Percentiles rank a stretch among this genome's conserved stretches.
Evolutionary conservation across 2,888 invertebrate genomes (phyloP).

Genomic region (Hedya salicella): DNA sequence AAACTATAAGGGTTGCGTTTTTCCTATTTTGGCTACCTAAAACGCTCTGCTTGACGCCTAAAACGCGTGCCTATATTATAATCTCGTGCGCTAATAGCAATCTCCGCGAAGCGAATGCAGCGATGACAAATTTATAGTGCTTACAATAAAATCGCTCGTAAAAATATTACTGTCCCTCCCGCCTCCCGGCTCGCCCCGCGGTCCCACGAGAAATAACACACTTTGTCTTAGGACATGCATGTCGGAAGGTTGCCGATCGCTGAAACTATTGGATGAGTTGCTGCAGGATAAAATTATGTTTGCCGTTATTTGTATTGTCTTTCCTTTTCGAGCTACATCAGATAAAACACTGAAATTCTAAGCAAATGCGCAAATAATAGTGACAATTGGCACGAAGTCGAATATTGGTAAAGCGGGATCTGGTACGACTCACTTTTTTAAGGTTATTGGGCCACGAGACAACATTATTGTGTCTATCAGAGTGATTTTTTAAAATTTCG

Average conservation of each 20-base stretch:
- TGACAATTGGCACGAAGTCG: no score
- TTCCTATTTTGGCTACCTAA: no score
- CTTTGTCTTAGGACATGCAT: constrained; percentile 71
- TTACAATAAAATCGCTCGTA: constrained; percentile 79
- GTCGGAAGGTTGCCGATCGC: constrained; percentile 39
- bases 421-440: no score
- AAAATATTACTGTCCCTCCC: constrained; percentile 73
- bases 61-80: constrained; percentile 8
- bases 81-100: constrained; percentile 29
- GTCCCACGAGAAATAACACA: constrained; percentile 81
- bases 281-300: constrained; percentile 1
- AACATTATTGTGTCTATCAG: no score
- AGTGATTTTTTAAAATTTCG: no score
- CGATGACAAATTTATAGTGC: constrained; percentile 81
- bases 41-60: no score
- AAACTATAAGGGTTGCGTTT: no score
- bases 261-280: constrained; percentile 28
- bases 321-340: background rate
- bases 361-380: no score
- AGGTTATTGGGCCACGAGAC: no score
- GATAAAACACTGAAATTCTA: background rate
- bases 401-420: no score
- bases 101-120: constrained; percentile 40
- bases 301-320: background rate
- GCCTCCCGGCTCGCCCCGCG: constrained; percentile 49